These are phyloP conservation scores for Raja brachyura DNA, from an alignment of 2,113 vertebrate species.

Conservation along the genomic window DNA sequence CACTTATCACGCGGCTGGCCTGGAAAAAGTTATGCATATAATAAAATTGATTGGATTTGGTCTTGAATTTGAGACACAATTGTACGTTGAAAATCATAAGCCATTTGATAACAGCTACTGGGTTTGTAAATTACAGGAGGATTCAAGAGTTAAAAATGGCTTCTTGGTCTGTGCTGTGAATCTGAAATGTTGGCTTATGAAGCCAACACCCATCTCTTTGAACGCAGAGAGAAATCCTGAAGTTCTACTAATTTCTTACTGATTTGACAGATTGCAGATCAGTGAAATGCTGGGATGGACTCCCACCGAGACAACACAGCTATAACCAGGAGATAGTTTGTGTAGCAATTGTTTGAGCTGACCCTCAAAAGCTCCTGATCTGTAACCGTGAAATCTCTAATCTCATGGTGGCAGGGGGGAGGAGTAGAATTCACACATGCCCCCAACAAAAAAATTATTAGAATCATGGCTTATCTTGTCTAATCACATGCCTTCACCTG, in stretches of 20 bases:
- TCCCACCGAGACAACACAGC: constrained; percentile 38
- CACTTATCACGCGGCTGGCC: neutral
- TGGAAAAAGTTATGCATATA: neutral
- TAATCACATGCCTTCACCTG: constrained; percentile 20
- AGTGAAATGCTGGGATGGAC: constrained; percentile 37
- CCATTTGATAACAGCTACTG: neutral
- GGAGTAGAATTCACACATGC: constrained; percentile 37
- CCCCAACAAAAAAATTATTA: constrained; percentile 25
- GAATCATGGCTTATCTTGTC: constrained; percentile 38
- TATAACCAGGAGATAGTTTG: constrained; percentile 38
- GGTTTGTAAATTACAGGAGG: constrained; percentile 31
- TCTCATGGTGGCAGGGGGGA: constrained; percentile 36
- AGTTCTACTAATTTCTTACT: constrained; percentile 37
- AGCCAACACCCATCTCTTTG: neutral
- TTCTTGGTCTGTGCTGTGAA: constrained; percentile 31
- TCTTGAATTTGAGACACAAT: neutral
- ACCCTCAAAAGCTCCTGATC: constrained; percentile 39
- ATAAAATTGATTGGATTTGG: constrained; percentile 9
- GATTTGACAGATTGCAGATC: constrained; percentile 36
- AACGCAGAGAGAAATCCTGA: constrained; percentile 21
- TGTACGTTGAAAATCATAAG: neutral
- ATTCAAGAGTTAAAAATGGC: constrained; percentile 36
- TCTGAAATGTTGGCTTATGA: constrained; percentile 34
- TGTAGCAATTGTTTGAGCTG: constrained; percentile 38
- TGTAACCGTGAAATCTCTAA: constrained; percentile 39